Conservation (phyloP, 1,140 invertebrate genomes). For the Drosophila kanapiae region DNA sequence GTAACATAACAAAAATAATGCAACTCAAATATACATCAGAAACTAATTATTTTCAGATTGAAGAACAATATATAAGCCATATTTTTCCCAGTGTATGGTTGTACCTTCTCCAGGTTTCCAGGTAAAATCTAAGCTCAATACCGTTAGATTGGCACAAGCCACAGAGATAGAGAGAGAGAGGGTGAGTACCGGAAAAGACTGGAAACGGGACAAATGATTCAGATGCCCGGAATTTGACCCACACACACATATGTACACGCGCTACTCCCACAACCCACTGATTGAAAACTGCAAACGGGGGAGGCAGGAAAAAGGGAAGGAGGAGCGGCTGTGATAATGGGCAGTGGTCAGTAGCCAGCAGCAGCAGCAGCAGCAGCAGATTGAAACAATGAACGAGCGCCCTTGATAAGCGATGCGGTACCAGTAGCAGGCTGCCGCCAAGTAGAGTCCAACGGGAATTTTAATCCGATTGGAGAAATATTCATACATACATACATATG, state of each 20-base stretch:
- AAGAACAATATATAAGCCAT: not conserved
- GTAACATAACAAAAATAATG: too few relatives aligned
- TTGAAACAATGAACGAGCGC: slow-evolving; percentile 10
- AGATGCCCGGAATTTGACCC: slow-evolving; percentile 3
- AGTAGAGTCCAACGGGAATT: slow-evolving; percentile 17
- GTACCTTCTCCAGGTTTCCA: not conserved
- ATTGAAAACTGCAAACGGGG: slow-evolving; percentile 2
- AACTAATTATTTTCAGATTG: too few relatives aligned
- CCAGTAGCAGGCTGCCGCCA: slow-evolving; percentile 42
- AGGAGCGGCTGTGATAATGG: slow-evolving; percentile 4
- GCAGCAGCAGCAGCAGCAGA: slow-evolving; percentile 10
- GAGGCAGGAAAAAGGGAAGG: not conserved
- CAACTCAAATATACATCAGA: too few relatives aligned
- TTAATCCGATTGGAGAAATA: slow-evolving; percentile 9
- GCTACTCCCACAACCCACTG: not conserved
- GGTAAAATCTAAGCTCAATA: not conserved
- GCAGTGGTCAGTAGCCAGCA: slow-evolving; percentile 13
- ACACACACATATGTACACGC: not conserved
- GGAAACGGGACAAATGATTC: not conserved
- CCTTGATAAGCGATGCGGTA: slow-evolving; percentile 37
- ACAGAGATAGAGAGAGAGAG: too few relatives aligned
- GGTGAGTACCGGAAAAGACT: slow-evolving; percentile 9
- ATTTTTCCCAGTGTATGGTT: not conserved
- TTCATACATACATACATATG: not conserved
- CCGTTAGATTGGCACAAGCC: not conserved